These are phyloP conservation scores for Otolemur crassicaudatus DNA, from an alignment of 2,797 vertebrate genomes.

Conservation along the genomic window DNA sequence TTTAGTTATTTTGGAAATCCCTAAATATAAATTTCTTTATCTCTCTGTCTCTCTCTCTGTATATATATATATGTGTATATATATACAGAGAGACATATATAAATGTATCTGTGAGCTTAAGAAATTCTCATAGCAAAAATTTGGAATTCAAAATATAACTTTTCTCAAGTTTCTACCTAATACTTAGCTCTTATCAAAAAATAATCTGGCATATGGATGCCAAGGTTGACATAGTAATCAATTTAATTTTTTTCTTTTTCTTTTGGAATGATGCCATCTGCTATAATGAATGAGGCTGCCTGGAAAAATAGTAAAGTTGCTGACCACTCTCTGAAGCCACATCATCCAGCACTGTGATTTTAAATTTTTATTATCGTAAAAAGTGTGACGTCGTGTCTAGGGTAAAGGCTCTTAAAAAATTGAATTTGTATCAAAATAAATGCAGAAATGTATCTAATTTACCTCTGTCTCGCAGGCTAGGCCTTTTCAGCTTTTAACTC, in stretches of 20 bases:
- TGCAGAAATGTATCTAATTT: slow-evolving; percentile 71
- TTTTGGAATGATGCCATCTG: slow-evolving; percentile 60
- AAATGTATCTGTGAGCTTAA: background rate
- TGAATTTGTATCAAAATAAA: slow-evolving; percentile 81
- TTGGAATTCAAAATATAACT: background rate
- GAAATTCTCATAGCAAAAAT: slow-evolving; percentile 33
- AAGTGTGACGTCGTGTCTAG: slow-evolving; percentile 69
- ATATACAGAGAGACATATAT: too few species aligned
- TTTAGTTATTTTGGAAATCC: slow-evolving; percentile 19
- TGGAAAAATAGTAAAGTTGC: slow-evolving; percentile 65
- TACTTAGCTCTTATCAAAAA: slow-evolving; percentile 53
- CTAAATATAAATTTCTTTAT: too few species aligned
- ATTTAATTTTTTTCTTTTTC: slow-evolving; percentile 58
- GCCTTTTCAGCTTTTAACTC: slow-evolving; percentile 59
- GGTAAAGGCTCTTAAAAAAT: slow-evolving; percentile 72
- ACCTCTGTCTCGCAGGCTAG: slow-evolving; percentile 59
- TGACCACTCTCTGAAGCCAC: slow-evolving; percentile 65
- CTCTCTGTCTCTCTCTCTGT: too few species aligned
- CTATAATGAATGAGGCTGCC: slow-evolving; percentile 61
- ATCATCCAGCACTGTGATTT: slow-evolving; percentile 52
- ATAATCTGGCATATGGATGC: slow-evolving; percentile 19
- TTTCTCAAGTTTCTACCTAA: slow-evolving; percentile 44
- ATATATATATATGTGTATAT: too few species aligned
- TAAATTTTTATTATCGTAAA: slow-evolving; percentile 74
- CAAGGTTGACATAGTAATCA: slow-evolving; percentile 56